Evolutionary conservation across 2,797 vertebrate species (phyloP).

Genomic region (Chaenodraco wilsoni): DNA sequence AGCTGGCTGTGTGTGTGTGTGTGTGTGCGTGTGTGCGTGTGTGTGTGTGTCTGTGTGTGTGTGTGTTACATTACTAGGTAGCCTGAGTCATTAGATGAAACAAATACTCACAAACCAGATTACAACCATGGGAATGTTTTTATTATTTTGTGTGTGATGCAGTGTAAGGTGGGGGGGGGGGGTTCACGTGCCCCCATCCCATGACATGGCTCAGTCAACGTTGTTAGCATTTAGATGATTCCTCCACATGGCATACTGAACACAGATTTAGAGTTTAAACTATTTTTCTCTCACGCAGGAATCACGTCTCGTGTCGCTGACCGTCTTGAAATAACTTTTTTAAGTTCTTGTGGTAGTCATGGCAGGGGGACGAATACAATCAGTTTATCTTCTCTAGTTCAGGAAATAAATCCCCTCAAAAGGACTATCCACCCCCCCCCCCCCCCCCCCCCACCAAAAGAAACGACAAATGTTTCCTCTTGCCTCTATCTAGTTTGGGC

Average conservation of each 20-base stretch:
- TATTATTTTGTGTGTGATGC: constrained; percentile 10
- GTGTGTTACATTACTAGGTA: constrained; percentile 8
- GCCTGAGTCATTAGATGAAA: constrained; percentile 37
- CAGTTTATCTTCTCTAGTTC: background rate
- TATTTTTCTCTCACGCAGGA: constrained; percentile 15
- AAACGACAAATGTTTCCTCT: too few species aligned
- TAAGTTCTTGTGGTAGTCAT: background rate
- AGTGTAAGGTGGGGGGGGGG: background rate
- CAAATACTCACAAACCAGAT: constrained; percentile 37
- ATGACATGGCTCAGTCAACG: constrained; percentile 33
- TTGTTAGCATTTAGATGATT: constrained; percentile 62
- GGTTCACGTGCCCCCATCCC: constrained; percentile 7
- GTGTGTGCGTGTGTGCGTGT: constrained; percentile 9
- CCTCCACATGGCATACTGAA: constrained; percentile 42
- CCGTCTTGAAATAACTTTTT: constrained; percentile 14
- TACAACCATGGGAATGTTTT: constrained; percentile 32
- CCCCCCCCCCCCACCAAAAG: too few species aligned
- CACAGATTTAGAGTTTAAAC: constrained; percentile 44
- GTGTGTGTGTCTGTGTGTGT: constrained; percentile 24
- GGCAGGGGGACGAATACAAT: background rate
- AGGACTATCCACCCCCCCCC: too few species aligned
- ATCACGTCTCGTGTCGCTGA: constrained; percentile 11
- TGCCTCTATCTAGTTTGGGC: too few species aligned
- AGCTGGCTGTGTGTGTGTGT: constrained; percentile 29
- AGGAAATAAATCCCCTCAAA: background rate